These are phyloP conservation scores for Hyperoplus immaculatus DNA, from an alignment of 2,797 vertebrate genomes.

Conservation along the genomic window DNA sequence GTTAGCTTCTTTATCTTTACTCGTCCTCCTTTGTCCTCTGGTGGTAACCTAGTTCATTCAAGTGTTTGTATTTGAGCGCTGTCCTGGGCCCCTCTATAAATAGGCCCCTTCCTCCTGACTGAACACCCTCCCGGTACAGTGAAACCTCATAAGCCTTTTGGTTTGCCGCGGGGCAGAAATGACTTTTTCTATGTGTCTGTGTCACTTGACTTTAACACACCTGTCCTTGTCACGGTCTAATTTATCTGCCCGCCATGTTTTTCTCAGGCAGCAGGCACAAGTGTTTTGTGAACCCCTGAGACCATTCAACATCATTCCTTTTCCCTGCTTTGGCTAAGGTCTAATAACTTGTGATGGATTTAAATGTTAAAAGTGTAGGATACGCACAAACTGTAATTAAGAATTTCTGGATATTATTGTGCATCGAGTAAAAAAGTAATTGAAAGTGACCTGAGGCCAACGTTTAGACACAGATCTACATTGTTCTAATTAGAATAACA, in stretches of 20 bases:
- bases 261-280: slow-evolving; percentile 43
- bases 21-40: slow-evolving; percentile 46
- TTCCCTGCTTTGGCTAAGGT: slow-evolving; percentile 30
- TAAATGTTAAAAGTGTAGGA: slow-evolving; percentile 39
- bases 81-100: slow-evolving; percentile 77
- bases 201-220: slow-evolving; percentile 65
- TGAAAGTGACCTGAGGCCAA: not conserved
- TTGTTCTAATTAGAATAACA: not conserved
- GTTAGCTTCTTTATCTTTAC: slow-evolving; percentile 30
- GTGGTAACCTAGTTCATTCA: slow-evolving; percentile 81
- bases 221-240: slow-evolving; percentile 59
- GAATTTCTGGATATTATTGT: slow-evolving; percentile 10
- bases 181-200: slow-evolving; percentile 71
- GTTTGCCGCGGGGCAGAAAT: slow-evolving; percentile 69
- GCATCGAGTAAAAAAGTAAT: not conserved
- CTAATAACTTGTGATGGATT: slow-evolving; percentile 53
- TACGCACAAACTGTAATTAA: slow-evolving; percentile 1
- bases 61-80: slow-evolving; percentile 75
- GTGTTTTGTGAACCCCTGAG: slow-evolving; percentile 21
- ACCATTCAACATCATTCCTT: not conserved
- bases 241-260: slow-evolving; percentile 52
- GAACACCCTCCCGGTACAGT: slow-evolving; percentile 62
- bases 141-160: slow-evolving; percentile 68
- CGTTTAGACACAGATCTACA: not conserved
- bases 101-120: slow-evolving; percentile 74